These are phyloP conservation scores for Ridgeia piscesae DNA, from an alignment of 1,140 invertebrate genomes.

Conservation along the genomic window DNA sequence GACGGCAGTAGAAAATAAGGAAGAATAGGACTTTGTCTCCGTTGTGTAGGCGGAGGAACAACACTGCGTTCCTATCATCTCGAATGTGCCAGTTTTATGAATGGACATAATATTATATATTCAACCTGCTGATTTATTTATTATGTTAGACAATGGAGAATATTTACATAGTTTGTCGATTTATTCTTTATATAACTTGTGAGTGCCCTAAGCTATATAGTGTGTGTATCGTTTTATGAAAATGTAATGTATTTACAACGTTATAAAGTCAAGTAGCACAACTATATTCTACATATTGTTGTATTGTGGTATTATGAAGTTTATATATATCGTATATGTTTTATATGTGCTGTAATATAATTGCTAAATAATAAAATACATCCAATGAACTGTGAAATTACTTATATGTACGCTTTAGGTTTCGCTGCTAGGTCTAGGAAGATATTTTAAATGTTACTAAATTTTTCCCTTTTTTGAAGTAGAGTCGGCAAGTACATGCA, in stretches of 20 bases:
- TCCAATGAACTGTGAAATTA: no score
- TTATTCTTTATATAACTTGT: neutral
- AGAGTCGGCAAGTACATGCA: no score
- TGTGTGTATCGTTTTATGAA: neutral
- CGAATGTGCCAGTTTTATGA: neutral
- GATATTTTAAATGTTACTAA: no score
- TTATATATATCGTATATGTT: neutral
- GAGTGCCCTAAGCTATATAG: neutral
- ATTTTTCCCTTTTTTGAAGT: no score
- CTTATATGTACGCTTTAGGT: neutral
- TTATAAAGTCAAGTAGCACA: neutral
- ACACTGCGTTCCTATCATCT: neutral
- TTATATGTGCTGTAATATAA: neutral
- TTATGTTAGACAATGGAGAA: neutral
- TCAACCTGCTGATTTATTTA: neutral
- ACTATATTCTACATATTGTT: neutral
- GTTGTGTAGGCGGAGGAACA: neutral
- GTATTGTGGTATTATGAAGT: neutral
- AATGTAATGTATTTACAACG: neutral
- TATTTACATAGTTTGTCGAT: neutral
- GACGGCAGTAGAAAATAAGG: neutral
- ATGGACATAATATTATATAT: neutral
- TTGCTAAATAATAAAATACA: neutral
- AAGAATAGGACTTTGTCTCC: neutral
- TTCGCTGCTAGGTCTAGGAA: no score